These are phyloP conservation scores for Clunio marinus DNA, from an alignment of 2,888 invertebrate genomes.

Conservation along the genomic window DNA sequence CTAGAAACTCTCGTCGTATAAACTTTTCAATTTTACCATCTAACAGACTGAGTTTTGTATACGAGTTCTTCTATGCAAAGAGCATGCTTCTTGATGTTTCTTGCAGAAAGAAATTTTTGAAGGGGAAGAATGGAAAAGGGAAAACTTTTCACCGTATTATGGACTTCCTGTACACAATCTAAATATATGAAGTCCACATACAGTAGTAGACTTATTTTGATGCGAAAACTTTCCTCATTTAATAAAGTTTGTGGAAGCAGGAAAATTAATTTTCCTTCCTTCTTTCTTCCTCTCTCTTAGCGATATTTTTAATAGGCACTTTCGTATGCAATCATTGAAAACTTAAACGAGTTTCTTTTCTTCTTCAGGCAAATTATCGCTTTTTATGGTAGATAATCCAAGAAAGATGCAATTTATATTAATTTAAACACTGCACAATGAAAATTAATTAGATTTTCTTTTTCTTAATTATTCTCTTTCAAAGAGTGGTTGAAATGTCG, in stretches of 20 bases:
- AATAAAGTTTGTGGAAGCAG: slow-evolving; percentile 14
- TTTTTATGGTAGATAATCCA: background rate
- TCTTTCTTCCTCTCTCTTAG: background rate
- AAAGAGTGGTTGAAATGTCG: no score
- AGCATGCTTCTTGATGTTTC: background rate
- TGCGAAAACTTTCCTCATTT: slow-evolving; percentile 25
- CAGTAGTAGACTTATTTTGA: slow-evolving; percentile 10
- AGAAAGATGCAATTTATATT: slow-evolving; percentile 9
- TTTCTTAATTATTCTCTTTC: background rate
- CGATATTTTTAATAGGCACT: background rate
- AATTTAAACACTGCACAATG: background rate
- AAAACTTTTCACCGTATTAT: background rate
- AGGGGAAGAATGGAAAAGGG: background rate
- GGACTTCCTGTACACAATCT: background rate
- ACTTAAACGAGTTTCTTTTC: slow-evolving; percentile 6
- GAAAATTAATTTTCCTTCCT: slow-evolving; percentile 25
- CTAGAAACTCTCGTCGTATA: no score
- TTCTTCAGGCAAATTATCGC: slow-evolving; percentile 22
- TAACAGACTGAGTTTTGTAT: no score
- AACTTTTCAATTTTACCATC: no score
- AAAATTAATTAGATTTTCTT: background rate
- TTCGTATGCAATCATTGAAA: background rate
- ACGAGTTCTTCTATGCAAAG: no score
- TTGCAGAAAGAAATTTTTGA: background rate
- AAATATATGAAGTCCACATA: background rate